A percentile compares a stretch with the other conserved stretches of the same genome.
Conservation (phyloP, 2,797 vertebrate genomes). For the Acropternis orthonyx region DNA sequence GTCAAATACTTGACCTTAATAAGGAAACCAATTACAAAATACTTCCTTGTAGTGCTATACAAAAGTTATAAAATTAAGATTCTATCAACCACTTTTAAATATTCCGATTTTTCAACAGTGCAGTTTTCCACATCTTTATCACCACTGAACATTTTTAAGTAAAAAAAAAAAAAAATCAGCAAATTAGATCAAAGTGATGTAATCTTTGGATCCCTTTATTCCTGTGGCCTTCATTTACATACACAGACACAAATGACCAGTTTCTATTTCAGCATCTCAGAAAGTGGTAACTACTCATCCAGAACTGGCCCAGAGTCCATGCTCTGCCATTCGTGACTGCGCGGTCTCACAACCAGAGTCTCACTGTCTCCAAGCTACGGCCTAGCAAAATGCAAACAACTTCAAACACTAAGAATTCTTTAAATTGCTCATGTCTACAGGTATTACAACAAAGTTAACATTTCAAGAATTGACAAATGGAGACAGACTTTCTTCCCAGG, state of each 20-base stretch:
- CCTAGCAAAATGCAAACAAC: conserved; percentile 71
- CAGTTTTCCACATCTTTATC: conserved; percentile 71
- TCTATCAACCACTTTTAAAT: conserved; percentile 74
- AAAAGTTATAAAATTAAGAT: conserved; percentile 77
- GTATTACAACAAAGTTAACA: conserved; percentile 72
- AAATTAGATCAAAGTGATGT: conserved; percentile 73
- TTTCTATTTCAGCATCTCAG: conserved; percentile 22
- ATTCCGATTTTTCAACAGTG: conserved; percentile 72
- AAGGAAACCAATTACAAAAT: conserved; percentile 74
- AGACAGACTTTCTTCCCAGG: conserved; percentile 59
- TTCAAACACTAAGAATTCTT: conserved; percentile 72
- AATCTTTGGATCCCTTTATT: conserved; percentile 89
- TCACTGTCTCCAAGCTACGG: conserved; percentile 44
- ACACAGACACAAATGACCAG: conserved; percentile 71
- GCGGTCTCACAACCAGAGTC: conserved; percentile 32
- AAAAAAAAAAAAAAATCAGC: conserved; percentile 29
- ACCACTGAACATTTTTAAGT: conserved; percentile 66
- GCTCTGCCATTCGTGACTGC: conserved; percentile 37
- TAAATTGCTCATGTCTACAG: conserved; percentile 69
- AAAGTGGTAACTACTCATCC: conserved; percentile 51
- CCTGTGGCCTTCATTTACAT: conserved; percentile 73
- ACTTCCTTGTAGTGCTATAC: conserved; percentile 81
- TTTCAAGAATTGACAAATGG: conserved; percentile 63
- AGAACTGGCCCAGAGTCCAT: conserved; percentile 58
- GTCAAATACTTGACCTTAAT: conserved; percentile 71